Conservation (phyloP, 1,140 invertebrate genomes). For the Nasonia longicornis region DNA sequence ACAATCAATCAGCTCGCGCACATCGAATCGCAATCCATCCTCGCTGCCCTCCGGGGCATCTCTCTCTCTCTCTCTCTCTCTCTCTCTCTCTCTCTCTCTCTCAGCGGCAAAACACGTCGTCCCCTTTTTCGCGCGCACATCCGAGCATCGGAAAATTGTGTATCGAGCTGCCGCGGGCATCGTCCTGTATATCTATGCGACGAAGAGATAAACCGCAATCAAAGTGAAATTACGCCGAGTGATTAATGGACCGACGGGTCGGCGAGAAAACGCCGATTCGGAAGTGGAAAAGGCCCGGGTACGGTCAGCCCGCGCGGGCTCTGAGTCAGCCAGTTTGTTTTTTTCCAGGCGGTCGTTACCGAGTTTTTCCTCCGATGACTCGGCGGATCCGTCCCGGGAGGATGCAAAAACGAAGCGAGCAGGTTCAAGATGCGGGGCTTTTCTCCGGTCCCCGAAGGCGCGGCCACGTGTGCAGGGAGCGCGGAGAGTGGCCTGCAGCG, state of each 20-base stretch:
- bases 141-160: too few species aligned
- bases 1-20: conserved; percentile 1
- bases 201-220: neutral
- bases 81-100: too few species aligned
- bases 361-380: too few species aligned
- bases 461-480: neutral
- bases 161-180: too few species aligned
- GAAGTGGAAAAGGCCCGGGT: conserved; percentile 25
- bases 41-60: neutral
- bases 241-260: neutral
- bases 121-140: neutral
- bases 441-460: neutral
- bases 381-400: neutral
- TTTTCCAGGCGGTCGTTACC: neutral
- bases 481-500: neutral
- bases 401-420: neutral
- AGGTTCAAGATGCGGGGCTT: neutral
- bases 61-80: too few species aligned
- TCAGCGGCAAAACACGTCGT: too few species aligned
- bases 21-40: conserved; percentile 1
- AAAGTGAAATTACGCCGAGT: neutral
- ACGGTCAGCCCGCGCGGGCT: neutral
- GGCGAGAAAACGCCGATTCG: too few species aligned
- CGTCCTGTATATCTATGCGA: neutral
- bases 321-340: conserved; percentile 23